Percentiles rank a stretch among this genome's conserved stretches.
Conservation (phyloP, 2,888 invertebrate genomes). For the Nomada lathburiana region DNA sequence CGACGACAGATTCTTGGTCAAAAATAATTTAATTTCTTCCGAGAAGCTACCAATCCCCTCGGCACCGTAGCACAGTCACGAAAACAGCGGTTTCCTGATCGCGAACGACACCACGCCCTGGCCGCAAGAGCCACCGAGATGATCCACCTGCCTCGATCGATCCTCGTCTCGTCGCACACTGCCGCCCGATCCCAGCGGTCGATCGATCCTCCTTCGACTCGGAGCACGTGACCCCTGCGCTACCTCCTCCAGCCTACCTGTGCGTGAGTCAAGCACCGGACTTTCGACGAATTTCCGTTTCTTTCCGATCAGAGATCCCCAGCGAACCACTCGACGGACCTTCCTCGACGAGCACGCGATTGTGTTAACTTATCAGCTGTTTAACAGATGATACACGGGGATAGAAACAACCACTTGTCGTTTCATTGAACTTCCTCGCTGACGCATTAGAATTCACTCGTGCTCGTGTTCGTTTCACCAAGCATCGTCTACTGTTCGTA, state of each 20-base stretch:
- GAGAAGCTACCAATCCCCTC: not conserved
- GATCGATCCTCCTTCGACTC: slow-evolving; percentile 58
- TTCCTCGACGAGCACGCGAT: not conserved
- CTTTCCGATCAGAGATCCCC: slow-evolving; percentile 1
- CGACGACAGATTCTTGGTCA: not conserved
- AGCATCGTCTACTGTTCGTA: too few species aligned
- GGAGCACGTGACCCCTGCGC: slow-evolving; percentile 54
- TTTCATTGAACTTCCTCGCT: not conserved
- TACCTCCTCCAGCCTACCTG: slow-evolving; percentile 45
- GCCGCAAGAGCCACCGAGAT: slow-evolving; percentile 44
- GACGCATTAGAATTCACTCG: not conserved
- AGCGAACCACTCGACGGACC: not conserved
- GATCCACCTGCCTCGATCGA: slow-evolving; percentile 69
- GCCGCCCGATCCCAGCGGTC: slow-evolving; percentile 45
- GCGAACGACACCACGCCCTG: slow-evolving; percentile 58
- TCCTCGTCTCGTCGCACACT: slow-evolving; percentile 56
- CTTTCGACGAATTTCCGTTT: slow-evolving; percentile 45
- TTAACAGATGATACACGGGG: not conserved
- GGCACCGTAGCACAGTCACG: not conserved
- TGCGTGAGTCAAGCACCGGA: slow-evolving; percentile 46
- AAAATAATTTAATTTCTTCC: not conserved
- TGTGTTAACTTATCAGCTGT: slow-evolving; percentile 12
- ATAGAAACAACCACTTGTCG: not conserved
- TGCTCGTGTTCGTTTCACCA: too few species aligned
- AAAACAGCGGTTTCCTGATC: slow-evolving; percentile 41